phyloP scores from a whole-genome alignment of 1,140 invertebrate genomes.

The Bombyx mandarina region DNA sequence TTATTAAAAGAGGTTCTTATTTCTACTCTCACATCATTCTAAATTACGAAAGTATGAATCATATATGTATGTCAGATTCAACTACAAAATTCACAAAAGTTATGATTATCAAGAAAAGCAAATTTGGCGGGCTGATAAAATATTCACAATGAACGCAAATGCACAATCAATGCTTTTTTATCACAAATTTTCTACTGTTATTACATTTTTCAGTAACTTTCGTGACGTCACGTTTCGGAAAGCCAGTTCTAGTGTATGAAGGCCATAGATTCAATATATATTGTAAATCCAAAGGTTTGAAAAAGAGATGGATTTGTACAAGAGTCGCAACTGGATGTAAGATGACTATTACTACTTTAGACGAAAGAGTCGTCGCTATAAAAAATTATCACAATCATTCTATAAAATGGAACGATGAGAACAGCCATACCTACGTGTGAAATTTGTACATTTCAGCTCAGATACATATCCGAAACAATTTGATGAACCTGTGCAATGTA shows the following conservation, averaged over 20 bases:
- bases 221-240: slow-evolving; percentile 20
- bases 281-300: slow-evolving; percentile 13
- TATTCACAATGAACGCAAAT: too few relatives aligned
- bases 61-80: too few relatives aligned
- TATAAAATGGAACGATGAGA: slow-evolving; percentile 4
- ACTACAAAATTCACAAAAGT: too few relatives aligned
- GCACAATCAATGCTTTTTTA: too few relatives aligned
- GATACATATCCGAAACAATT: too few relatives aligned
- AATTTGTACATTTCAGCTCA: slow-evolving; percentile 5
- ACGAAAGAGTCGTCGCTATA: slow-evolving; percentile 14
- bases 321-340: slow-evolving; percentile 15
- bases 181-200: too few relatives aligned
- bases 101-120: too few relatives aligned
- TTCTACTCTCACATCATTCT: too few relatives aligned
- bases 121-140: too few relatives aligned
- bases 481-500: too few relatives aligned
- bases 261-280: slow-evolving; percentile 23
- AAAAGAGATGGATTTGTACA: slow-evolving; percentile 21
- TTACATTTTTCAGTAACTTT: neutral
- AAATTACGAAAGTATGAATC: too few relatives aligned
- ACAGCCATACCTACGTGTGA: neutral
- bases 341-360: slow-evolving; percentile 20
- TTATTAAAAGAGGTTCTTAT: too few relatives aligned
- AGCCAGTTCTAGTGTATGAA: slow-evolving; percentile 20
- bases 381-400: slow-evolving; percentile 27